phyloP scores from a whole-genome alignment of 2,113 vertebrate species.

The Callipepla californica region DNA sequence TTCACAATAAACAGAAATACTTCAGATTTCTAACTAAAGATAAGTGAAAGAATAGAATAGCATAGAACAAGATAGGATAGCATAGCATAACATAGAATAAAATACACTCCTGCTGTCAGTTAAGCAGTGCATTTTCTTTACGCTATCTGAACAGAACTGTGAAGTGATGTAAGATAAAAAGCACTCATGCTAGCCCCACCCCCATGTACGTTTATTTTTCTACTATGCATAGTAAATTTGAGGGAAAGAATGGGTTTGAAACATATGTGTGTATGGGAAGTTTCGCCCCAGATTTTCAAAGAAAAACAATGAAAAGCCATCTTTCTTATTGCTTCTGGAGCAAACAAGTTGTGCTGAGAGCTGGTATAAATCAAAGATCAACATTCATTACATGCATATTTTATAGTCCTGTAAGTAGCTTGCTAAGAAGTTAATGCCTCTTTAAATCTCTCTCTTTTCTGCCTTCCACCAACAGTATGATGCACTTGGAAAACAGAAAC shows the following conservation, averaged over 20 bases:
- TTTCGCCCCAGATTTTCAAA: background rate
- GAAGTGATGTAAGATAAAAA: background rate
- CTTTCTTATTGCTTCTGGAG: background rate
- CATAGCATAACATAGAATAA: too few species aligned
- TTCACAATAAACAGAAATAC: background rate
- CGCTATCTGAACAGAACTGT: background rate
- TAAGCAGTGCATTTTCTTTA: background rate
- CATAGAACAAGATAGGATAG: too few species aligned
- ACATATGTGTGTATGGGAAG: fast-evolving
- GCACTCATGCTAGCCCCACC: background rate
- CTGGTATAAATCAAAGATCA: background rate
- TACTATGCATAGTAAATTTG: background rate
- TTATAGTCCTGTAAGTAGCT: background rate
- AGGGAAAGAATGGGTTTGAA: background rate
- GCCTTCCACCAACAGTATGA: background rate
- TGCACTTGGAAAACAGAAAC: background rate
- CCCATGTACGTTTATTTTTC: background rate
- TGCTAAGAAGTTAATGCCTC: conserved; percentile 28
- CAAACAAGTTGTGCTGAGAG: background rate
- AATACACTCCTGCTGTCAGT: background rate
- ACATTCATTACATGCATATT: background rate
- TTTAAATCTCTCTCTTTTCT: background rate
- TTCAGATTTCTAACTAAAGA: background rate
- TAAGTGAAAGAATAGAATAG: background rate
- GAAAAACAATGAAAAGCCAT: background rate